These are phyloP conservation scores for Huso huso DNA, from an alignment of 2,797 vertebrate genomes.

Conservation along the genomic window DNA sequence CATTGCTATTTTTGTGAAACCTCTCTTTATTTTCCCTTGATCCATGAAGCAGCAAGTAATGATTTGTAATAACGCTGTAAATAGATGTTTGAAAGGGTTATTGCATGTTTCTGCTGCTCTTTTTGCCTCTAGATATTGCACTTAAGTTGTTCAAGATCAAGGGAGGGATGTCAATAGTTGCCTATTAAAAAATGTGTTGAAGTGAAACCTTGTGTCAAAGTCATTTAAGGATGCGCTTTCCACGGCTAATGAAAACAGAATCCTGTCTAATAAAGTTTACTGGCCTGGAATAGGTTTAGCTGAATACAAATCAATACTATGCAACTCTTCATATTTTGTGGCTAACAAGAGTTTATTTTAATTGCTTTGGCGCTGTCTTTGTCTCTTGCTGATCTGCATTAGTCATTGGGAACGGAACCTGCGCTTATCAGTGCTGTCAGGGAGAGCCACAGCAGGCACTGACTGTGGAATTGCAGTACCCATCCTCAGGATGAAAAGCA, in stretches of 20 bases:
- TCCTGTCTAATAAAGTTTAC: conserved; percentile 9
- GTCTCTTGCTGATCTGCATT: neutral
- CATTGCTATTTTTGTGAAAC: too few relatives aligned
- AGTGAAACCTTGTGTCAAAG: conserved; percentile 17
- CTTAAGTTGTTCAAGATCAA: conserved; percentile 7
- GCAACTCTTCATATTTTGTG: neutral
- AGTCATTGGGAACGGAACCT: neutral
- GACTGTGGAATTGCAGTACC: too few relatives aligned
- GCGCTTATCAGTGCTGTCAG: too few relatives aligned
- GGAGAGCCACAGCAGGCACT: too few relatives aligned
- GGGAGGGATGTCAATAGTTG: conserved; percentile 9
- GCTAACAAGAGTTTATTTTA: neutral
- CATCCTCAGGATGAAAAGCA: too few relatives aligned
- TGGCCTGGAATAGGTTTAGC: conserved; percentile 25
- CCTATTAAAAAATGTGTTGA: conserved; percentile 19
- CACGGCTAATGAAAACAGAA: conserved; percentile 20
- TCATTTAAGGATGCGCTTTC: conserved; percentile 20
- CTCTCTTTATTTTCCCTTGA: too few relatives aligned
- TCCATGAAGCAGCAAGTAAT: too few relatives aligned
- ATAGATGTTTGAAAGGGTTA: too few relatives aligned
- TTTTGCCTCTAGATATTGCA: conserved; percentile 25
- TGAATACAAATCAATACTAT: conserved; percentile 25
- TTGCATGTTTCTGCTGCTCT: neutral
- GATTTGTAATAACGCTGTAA: too few relatives aligned
- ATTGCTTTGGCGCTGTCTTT: conserved; percentile 1